Evolutionary conservation across 1,140 invertebrate genomes (phyloP), one percentile per base, ranked within the genome.

Genomic region (Drosophila erecta): DNA sequence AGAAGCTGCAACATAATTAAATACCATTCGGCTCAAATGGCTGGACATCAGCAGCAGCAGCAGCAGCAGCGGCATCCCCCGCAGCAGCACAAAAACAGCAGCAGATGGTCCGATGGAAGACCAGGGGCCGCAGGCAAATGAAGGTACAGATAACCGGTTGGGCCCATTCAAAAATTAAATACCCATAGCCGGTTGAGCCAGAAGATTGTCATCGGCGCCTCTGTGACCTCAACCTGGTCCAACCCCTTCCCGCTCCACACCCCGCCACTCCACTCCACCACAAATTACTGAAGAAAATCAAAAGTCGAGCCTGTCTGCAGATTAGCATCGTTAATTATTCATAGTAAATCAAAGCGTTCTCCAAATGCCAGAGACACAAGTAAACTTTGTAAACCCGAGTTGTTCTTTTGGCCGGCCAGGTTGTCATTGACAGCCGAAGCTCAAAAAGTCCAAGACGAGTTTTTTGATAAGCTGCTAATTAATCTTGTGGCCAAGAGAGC

Each of bases 281-380:
- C 22, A 64, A 85, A 84, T 80, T 76, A 73, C 66, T 77, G 30
- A 50, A 70, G 50, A 81, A 37, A 58, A 55, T 37, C 47, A 64
- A 77, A 64, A 81, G 55, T 78, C 60, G 64, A 51, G 81, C 56
- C 53, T 53, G 43, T 57, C 60, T 40, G 61, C 30, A 49, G 81
- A 86, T 87, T 72, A 33, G 50, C 57, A 86, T 87, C 83, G 80
- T 87, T 87, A 86, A 86, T 86, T 86, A 86, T 86, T 86, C 62
- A 86, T 62, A 69, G 58, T 72, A 76, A 86, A 81, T 85, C 81
- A 76, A 87, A 81, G 70, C 35, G 54, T 49, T 47, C 50, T 46
- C 27, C 61, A 86, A 86, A 86, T 86, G 83, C 71, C 83, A 86
- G 83, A 83, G 55, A 56, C 47, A 30, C 78, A 69, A 49, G 11